These are phyloP conservation scores for Natator depressus DNA, from an alignment of 2,113 vertebrate species.

Conservation along the genomic window DNA sequence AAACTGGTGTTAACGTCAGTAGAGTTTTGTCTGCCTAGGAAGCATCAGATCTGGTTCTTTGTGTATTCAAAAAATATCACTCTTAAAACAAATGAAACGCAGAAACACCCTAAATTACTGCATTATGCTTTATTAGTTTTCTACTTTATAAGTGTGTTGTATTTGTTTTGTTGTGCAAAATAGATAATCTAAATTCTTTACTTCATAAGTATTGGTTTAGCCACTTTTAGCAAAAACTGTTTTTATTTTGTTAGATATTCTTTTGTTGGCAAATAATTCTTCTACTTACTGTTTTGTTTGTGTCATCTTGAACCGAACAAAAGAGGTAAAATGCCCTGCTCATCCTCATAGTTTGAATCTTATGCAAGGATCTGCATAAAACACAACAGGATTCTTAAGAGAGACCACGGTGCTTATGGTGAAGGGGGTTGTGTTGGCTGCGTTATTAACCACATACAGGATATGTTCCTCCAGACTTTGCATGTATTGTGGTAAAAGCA, in stretches of 20 bases:
- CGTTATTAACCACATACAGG: background rate
- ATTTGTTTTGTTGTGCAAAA: background rate
- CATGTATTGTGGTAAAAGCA: too few species aligned
- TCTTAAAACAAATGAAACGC: background rate
- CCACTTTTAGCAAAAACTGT: background rate
- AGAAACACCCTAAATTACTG: background rate
- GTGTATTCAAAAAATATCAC: accelerated
- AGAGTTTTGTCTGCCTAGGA: background rate
- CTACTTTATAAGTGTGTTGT: background rate
- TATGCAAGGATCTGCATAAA: background rate
- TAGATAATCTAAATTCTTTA: background rate
- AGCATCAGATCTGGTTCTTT: background rate
- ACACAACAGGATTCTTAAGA: background rate
- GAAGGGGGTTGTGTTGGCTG: background rate
- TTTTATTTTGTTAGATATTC: background rate
- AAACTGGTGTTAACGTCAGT: background rate
- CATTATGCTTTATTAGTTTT: background rate
- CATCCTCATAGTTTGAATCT: background rate
- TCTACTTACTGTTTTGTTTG: background rate
- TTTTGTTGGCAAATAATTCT: background rate
- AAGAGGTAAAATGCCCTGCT: background rate
- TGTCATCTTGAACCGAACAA: background rate
- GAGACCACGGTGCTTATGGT: background rate
- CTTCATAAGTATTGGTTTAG: background rate
- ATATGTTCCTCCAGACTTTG: background rate